Base-by-base conservation (phyloP, 1,140 invertebrate species). In the Cylas formicarius region DNA sequence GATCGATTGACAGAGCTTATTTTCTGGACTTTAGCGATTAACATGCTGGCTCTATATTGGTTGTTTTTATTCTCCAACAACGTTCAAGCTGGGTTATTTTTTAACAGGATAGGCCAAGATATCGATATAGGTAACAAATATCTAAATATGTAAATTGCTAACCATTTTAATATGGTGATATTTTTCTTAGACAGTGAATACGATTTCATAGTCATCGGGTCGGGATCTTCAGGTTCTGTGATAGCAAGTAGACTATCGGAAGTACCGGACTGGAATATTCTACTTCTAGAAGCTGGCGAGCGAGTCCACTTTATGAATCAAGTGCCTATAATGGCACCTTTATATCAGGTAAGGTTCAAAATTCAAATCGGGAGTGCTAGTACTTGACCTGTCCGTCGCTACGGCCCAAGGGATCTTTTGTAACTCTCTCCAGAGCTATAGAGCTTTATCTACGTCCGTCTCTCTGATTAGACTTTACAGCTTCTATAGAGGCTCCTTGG, bases 201-300 rank as follows among this genome's bases (percentile, higher is more conserved):
- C 68, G 83, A 86, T 61, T 87, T 86, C 53, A 77, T 86, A 53
- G 76, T 86, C 57, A 76, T 94, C 21, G 91, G 91, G n/a, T 88
- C 84, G 4, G 86, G 86, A 1, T 87, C 86, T 2, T 87, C 90
- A 0, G 91, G 90, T 16, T 84, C 86, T 6, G 89, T 93, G n/a
- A 66, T 95, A 28, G 90, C 90, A 4, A 90, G 82, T 44, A 75
- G 90, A 23, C 70, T 94, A 27, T 86, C 87, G 0, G 84, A 86
- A 61, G 66, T 82, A 10, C 62, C 71, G 33, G 79, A 85, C 56
- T 84, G 82, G 80, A 82, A 76, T 2, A 79, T 90, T 1, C 63
- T 90, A 36, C 70, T 90, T 1, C 48, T 91, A 28, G 87, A 91
- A 65, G 86, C 86, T 1, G 87, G 86, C 9, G 75, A 77, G 11